Base-by-base conservation (phyloP, 2,797 vertebrate species). In the Brachyrhaphis roseni region DNA sequence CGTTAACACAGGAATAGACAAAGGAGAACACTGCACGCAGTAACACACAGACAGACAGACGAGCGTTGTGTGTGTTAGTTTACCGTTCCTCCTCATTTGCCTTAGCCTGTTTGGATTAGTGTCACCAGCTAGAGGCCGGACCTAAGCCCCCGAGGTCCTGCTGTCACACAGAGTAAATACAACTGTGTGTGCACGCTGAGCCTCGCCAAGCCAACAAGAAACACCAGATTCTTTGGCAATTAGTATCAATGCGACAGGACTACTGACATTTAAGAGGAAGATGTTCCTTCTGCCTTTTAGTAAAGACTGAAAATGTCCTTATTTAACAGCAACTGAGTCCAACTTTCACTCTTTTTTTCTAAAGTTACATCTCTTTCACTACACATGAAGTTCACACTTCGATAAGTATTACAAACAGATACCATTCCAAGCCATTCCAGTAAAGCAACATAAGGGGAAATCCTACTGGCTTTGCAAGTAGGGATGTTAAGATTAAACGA, bases 81-180 rank as follows among this genome's bases (percentile, higher is more conserved):
- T 88, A 86, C 74, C 11, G 83, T 91, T 93, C 83, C 87, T 90
- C 87, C 85, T 93, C 83, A 91, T 93, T 94, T 93, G 88, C 83
- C 81, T 87, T 87, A 93, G 93, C 90, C 91, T 87, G 90, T 94
- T 93, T 93, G 89, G 92, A 94, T 93, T 91, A 94, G 88, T 92
- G 92, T 93, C 91, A 94, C 78, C 90, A 87, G 85, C 83, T 85
- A 86, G 82, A 91, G 87, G 88, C 88, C 86, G 89, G 89, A 82
- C 87, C 91, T 79, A 82, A 92, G 66, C 82, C 88, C 87, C 77
- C 76, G 71, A 80, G 90, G 90, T 79, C 79, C 82, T 86, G 76
- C 90, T 93, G 92, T 92, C 92, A 91, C 83, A 89, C 86, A 86
- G 81, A 82, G 89, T 90, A 86, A 92, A 92, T 82, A 90, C 90